Base-by-base conservation (phyloP, 2,888 invertebrate species). In the Tipula confusa region DNA sequence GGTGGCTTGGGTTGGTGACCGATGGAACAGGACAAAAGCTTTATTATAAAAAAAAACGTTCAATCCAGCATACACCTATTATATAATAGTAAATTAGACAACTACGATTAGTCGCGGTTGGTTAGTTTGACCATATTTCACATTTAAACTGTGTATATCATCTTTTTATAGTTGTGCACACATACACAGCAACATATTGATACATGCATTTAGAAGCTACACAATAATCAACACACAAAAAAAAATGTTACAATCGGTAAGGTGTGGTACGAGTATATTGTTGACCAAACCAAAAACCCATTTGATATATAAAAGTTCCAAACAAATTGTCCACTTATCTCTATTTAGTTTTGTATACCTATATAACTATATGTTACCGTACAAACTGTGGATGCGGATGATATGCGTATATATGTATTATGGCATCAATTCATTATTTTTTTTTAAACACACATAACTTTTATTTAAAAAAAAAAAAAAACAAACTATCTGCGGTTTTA, bases 401-500 rank as follows among this genome's bases (percentile, higher is more conserved):
- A 31, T 31, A 31, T 31, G 7, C 7, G 7, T 31, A 31, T 31
- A 31, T 31, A 31, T 38, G 3, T 38, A 38, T 9, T 18, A 64
- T 64, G 64, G 24, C 64, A 64, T 64, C 64, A 64, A 64, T 64
- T 64, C 64, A 64, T 43, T 43, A 64, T 64, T 64, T 64, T n/a
- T n/a, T 18, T 9, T 64, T 64, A 64, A 64, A 64, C 15, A 64
- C 64, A 11, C 11, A 64, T 64, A 64, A 43, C 24, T 18, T 64
- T 24, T 64, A 24, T 64, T 33, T n/a, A n/a, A n/a, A n/a, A n/a
- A n/a, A n/a, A n/a, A n/a, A n/a, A n/a, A n/a, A n/a, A n/a, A n/a
- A n/a, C 9, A 9, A 13, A 38, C 13, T 64, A 24, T 64, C 9
- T 64, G 9, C 24, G 24, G n/a, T 64, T 43, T 15, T 64, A 38